Conservation (phyloP, 2,113 vertebrate genomes). For the Pachycephala philippinensis region DNA sequence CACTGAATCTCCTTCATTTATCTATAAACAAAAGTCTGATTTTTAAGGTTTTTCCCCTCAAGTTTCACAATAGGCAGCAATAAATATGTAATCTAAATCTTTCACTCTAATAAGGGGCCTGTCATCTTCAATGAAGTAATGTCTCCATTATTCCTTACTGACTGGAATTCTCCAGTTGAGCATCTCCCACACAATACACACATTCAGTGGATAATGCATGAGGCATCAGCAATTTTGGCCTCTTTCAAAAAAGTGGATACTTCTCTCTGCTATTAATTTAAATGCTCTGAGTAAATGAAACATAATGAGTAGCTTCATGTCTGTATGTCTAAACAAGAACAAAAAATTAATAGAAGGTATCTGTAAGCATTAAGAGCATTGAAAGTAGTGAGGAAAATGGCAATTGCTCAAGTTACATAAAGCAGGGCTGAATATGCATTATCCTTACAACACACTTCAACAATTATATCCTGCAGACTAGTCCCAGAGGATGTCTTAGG, state of each 20-base stretch:
- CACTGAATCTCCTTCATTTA: background rate
- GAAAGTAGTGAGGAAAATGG: background rate
- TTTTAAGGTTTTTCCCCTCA: background rate
- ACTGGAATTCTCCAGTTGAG: background rate
- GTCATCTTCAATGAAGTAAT: background rate
- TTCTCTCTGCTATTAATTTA: background rate
- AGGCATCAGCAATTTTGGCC: background rate
- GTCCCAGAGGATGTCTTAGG: background rate
- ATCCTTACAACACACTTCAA: background rate
- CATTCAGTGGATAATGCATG: background rate
- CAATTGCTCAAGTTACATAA: background rate
- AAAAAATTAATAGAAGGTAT: background rate
- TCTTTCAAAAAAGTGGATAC: background rate
- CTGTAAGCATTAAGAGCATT: background rate
- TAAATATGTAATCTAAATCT: background rate
- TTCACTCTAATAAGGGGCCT: background rate
- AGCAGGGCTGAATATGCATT: background rate
- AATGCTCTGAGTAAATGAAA: background rate
- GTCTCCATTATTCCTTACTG: background rate
- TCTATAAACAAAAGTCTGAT: background rate
- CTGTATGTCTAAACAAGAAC: background rate
- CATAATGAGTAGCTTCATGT: background rate
- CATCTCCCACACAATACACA: background rate
- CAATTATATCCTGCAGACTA: background rate
- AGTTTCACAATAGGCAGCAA: background rate